phyloP scores from a whole-genome alignment of 35 echinoderm and acorn worm genomes.

The Chiridota heheva region DNA sequence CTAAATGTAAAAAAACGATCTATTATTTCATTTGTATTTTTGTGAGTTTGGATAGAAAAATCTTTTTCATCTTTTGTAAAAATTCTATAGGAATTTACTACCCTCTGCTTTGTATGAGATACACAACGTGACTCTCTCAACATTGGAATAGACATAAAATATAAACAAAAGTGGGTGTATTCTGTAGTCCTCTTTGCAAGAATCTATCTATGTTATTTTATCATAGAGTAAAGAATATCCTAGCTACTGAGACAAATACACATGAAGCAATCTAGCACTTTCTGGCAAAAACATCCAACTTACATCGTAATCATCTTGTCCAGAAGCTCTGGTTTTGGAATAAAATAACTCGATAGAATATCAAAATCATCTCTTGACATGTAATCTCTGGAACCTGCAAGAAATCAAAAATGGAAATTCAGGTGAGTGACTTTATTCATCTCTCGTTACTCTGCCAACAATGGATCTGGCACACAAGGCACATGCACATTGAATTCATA shows the following conservation, averaged over 20 bases:
- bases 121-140: background rate
- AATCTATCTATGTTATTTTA: background rate
- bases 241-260: background rate
- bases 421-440: too few relatives aligned
- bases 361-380: constrained; percentile 94
- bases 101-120: background rate
- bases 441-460: too few relatives aligned
- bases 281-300: constrained; percentile 21
- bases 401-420: background rate
- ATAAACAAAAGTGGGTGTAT: background rate
- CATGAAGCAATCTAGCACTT: background rate
- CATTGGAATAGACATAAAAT: background rate
- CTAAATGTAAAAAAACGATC: too few relatives aligned
- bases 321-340: constrained; percentile 86
- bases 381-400: constrained; percentile 87
- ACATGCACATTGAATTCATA: too few relatives aligned
- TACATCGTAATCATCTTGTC: constrained; percentile 93
- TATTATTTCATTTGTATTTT: too few relatives aligned
- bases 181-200: too few relatives aligned
- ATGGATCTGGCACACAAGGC: too few relatives aligned
- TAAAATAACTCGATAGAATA: constrained; percentile 82
- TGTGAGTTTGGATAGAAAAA: too few relatives aligned
- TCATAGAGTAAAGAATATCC: constrained; percentile 5
- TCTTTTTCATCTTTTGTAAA: too few relatives aligned
- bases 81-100: background rate